Evolutionary conservation across 2,113 vertebrate species (phyloP).

Genomic region (Lophotis ruficrista): DNA sequence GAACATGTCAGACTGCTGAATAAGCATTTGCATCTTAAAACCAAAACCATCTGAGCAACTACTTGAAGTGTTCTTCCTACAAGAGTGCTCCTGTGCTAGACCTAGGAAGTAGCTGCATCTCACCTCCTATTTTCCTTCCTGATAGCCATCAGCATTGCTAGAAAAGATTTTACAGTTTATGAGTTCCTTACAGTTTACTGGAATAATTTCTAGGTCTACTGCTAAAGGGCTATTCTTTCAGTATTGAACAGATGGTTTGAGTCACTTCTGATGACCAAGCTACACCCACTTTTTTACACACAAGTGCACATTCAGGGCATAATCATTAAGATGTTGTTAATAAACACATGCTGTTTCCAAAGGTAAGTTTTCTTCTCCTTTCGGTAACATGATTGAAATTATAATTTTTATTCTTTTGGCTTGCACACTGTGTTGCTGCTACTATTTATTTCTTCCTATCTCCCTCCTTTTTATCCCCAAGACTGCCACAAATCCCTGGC

Average conservation of each 20-base stretch:
- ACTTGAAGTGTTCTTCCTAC: background rate
- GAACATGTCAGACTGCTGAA: background rate
- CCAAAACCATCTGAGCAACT: background rate
- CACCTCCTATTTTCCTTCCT: background rate
- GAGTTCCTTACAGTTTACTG: background rate
- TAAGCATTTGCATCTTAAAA: background rate
- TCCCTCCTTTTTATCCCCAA: background rate
- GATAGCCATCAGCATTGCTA: rapidly evolving
- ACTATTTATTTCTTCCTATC: background rate
- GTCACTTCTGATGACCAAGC: background rate
- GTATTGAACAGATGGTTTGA: background rate
- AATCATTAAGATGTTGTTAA: background rate
- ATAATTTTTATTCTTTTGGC: background rate
- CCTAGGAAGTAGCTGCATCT: background rate
- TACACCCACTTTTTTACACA: background rate
- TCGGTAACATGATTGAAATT: background rate
- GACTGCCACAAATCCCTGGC: background rate
- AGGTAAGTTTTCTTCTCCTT: background rate
- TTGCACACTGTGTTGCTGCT: background rate
- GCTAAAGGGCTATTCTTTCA: background rate
- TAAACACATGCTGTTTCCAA: background rate
- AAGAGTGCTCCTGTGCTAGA: background rate
- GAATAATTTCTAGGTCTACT: background rate
- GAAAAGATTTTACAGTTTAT: background rate
- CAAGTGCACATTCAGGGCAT: background rate